Evolutionary conservation across 2,888 invertebrate genomes (phyloP), one percentile per base, ranked within the genome.

Genomic region (Malthinus seriepunctatus): DNA sequence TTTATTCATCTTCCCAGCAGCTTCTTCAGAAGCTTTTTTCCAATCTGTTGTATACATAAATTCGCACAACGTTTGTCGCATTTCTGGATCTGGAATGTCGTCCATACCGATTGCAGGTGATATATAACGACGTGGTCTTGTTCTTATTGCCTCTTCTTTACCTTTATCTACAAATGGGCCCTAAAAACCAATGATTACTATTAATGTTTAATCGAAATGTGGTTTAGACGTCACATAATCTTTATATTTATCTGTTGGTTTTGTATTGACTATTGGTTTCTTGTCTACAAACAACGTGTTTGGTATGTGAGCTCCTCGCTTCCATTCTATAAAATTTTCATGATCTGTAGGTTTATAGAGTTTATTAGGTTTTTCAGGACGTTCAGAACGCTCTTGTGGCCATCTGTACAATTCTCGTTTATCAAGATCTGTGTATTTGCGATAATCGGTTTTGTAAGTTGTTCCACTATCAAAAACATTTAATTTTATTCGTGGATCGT

Each of bases 71-170:
- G 76, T 49, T 39, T 73, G 67, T 34, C 78, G 67, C 67, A 75
- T 73, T 59, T 76, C 70, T 23, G 70, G 67, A 63, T 79, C 78
- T 6, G 71, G 67, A 3, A 78, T 69, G 42, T 80, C 76, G 57
- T 80, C 79, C 38, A 80, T 67, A 55, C 76, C 72, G 3, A 77
- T 71, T 8, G 75, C 78, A 1, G 79, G 78, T 2, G 76, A 71
- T 65, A 75, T 71, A 39, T 73, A 76, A 34, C 73, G 59, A n/a
- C 75, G 68, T 3, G 76, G 76, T 58, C 76, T 69, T 3, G 71
- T 75, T 66, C 71, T 76, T 5, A 72, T 70, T 1, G 68, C 72
- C 51, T 74, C 70, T 31, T 72, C 67, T 56, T 65, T 67, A 34
- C 62, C 63, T 6, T 45, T 44, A 52, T 67, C 65, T 5, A 45